Evolutionary conservation across 2,797 vertebrate genomes (phyloP).

Genomic region (Fundulus diaphanus): DNA sequence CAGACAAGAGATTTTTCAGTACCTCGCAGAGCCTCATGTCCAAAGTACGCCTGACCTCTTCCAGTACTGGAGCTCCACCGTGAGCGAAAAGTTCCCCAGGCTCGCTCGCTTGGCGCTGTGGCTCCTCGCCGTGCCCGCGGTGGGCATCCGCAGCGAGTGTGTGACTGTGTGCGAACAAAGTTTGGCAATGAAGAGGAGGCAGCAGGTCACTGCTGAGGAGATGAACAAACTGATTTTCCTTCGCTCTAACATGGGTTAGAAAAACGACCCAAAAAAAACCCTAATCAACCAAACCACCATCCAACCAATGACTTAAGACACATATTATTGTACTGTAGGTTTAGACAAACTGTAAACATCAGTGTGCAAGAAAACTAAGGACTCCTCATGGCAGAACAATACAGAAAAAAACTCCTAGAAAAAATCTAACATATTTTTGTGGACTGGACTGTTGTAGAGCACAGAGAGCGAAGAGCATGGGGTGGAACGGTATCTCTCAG

Average conservation of each 20-base stretch:
- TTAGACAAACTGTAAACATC: conserved; percentile 71
- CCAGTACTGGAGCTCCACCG: conserved; percentile 96
- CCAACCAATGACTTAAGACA: conserved; percentile 72
- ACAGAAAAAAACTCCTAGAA: conserved; percentile 61
- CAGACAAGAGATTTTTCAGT: conserved; percentile 94
- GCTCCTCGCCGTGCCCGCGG: conserved; percentile 95
- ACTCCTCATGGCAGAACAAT: conserved; percentile 64
- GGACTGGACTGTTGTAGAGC: conserved; percentile 59
- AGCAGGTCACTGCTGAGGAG: conserved; percentile 94
- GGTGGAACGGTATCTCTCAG: conserved; percentile 65
- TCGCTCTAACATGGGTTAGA: conserved; percentile 97
- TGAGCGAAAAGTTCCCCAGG: conserved; percentile 91
- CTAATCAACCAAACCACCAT: conserved; percentile 70
- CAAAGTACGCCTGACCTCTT: conserved; percentile 94
- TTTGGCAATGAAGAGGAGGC: conserved; percentile 91
- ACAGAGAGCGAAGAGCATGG: conserved; percentile 50
- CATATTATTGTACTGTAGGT: conserved; percentile 76
- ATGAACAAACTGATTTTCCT: conserved; percentile 99
- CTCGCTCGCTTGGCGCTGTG: conserved; percentile 95
- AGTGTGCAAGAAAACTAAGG: conserved; percentile 65
- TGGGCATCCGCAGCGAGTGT: conserved; percentile 92
- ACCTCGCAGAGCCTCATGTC: conserved; percentile 95
- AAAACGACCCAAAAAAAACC: conserved; percentile 43
- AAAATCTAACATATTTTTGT: conserved; percentile 59
- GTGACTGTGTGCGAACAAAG: conserved; percentile 96